Evolutionary conservation across 2,888 invertebrate species (phyloP), one percentile per base, ranked within the genome.

Genomic region (Pasiphila rectangulata): DNA sequence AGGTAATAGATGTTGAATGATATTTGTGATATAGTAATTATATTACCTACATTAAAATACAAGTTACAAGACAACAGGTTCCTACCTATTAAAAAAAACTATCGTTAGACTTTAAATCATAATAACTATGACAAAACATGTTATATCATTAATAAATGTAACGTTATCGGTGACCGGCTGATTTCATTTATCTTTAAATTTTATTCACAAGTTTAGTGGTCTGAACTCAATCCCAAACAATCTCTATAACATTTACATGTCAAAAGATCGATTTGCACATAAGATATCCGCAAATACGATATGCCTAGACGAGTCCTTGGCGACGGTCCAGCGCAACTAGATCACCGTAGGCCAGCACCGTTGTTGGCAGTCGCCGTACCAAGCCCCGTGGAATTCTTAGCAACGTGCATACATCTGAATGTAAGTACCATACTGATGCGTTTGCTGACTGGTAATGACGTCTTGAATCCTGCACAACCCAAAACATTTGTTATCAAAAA

Each of bases 281-380:
- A 62, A 63, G 60, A 62, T 75, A 72, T 68, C 63, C 62, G 55
- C 63, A 59, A 68, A 74, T 70, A 65, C 58, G 64, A 62, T 66
- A 70, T 69, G 64, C 64, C 56, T 77, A 71, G 78, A 72, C 69
- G 63, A 69, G 71, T 56, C 68, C 63, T 81, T 86, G 86, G 85
- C 86, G 64, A 55, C 58, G 54, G 69, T 83, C 85, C 86, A 86
- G 79, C 67, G 55, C 62, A 85, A 78, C 72, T 83, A 71, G 85
- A 80, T 72, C 84, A 79, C 67, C 67, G 73, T 79, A 73, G 75
- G 72, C 75, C 76, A 71, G 72, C 66, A 84, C 81, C 80, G 81
- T 84, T 79, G 76, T 79, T 86, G 83, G 85, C 86, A 82, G 74
- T 69, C 72, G 59, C 80, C 75, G 70, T 78, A 79, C 79, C 74